Base-by-base conservation (phyloP, 2,113 vertebrate species). In the Neotragus pygmaeus region DNA sequence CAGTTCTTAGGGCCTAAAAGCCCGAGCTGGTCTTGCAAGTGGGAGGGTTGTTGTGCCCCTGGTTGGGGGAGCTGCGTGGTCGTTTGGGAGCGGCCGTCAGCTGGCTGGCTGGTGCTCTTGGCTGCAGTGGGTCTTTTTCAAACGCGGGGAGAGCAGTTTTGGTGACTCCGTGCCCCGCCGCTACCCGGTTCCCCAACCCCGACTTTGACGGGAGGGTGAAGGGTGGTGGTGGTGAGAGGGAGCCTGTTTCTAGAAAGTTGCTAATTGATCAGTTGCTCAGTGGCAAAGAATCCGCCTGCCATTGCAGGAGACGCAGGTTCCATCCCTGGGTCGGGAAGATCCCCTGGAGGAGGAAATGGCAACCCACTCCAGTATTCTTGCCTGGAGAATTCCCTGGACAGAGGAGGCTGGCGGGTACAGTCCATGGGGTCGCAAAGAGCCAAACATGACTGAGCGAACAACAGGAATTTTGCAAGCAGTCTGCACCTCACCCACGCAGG, bases 71-170 rank as follows among this genome's bases (percentile, higher is more conserved):
- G 28, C 39, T 64, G 6, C 0, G 0, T 2, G 43, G 39, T 96
- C 45, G 30, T 8, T 0, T 0, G 15, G 78, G 60, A 87, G 21
- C 0, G 36, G 1, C 23, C 0, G 3, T 58, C 91, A 1, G 0
- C 15, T 81, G 10, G 23, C 6, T 11, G 84, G 3, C 33, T 33
- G 27, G 45, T 81, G 23, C 55, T 75, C 2, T 82, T 87, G 43
- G 70, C 80, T 45, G 30, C 1, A 10, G 28, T 0, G 1, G 39
- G 78, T 93, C n/a, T 90, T 43, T 88, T 62, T 53, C 93, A 47
- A 88, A 95, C 36, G 43, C 45, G 1, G 3, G 0, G 12, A 21
- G n/a, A 2, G 43, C 33, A 13, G 57, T 36, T 80, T 16, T 17
- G 83, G 14, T 23, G 39, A 16, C 5, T 5, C 13, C 2, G 2